phyloP scores from a whole-genome alignment of 2,888 invertebrate genomes.

The Sarcophaga subvicina region DNA sequence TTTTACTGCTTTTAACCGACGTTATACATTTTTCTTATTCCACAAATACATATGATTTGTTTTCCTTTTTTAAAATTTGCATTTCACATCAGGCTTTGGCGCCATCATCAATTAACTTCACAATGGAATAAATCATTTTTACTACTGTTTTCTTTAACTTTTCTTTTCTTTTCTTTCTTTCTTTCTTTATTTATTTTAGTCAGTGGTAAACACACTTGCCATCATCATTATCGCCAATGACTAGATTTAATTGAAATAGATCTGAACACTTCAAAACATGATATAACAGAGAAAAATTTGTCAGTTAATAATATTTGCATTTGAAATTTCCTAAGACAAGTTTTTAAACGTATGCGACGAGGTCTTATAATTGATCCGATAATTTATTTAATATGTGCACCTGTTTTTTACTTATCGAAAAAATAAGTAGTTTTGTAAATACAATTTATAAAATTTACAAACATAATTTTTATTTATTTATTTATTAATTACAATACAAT shows the following conservation, averaged over 20 bases:
- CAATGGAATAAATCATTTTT: conserved; percentile 28
- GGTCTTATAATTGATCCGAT: too few relatives aligned
- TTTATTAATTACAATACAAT: too few relatives aligned
- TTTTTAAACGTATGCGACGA: not conserved
- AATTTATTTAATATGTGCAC: too few relatives aligned
- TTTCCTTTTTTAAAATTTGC: not conserved
- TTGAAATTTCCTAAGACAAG: not conserved
- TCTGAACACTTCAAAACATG: not conserved
- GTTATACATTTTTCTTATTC: too few relatives aligned
- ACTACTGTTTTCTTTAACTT: not conserved
- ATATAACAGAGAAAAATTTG: not conserved
- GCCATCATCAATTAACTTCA: conserved; percentile 74
- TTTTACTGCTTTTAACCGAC: too few relatives aligned
- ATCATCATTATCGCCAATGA: conserved; percentile 7
- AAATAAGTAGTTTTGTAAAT: too few relatives aligned
- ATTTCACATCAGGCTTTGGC: conserved; percentile 67
- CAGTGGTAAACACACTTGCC: not conserved
- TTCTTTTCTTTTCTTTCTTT: too few relatives aligned
- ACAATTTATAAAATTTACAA: too few relatives aligned
- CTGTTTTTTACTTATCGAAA: too few relatives aligned
- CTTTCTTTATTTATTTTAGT: not conserved
- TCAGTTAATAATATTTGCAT: not conserved
- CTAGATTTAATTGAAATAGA: conserved; percentile 5
- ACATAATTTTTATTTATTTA: too few relatives aligned
- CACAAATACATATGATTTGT: not conserved